Percentiles rank a stretch among this genome's conserved stretches.
Conservation (phyloP, 2,797 vertebrate genomes). For the Aldrovandia affinis region DNA sequence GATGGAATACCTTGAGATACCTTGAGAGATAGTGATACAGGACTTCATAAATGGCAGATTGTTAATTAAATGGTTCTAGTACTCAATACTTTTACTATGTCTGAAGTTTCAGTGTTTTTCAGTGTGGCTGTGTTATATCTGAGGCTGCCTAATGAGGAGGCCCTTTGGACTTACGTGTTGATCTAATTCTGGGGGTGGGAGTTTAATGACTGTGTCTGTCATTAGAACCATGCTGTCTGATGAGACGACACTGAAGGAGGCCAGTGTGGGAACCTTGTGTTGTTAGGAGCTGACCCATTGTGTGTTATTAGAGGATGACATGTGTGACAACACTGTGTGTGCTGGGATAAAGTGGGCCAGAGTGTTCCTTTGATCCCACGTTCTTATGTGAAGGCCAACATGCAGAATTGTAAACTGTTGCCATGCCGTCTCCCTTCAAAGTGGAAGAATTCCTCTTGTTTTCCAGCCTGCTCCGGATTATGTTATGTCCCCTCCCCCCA, state of each 20-base stretch:
- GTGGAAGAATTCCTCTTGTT: slow-evolving; percentile 63
- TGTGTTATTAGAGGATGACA: too few relatives aligned
- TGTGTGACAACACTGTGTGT: too few relatives aligned
- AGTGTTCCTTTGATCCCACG: not conserved
- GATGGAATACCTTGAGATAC: too few relatives aligned
- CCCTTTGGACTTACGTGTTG: not conserved
- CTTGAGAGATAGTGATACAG: too few relatives aligned
- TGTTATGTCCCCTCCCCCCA: slow-evolving; percentile 58
- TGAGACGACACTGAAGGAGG: not conserved
- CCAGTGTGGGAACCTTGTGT: not conserved
- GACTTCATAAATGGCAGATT: too few relatives aligned
- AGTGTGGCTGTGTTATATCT: too few relatives aligned
- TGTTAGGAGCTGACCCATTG: not conserved
- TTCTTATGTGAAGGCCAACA: slow-evolving; percentile 59
- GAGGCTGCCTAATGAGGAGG: not conserved
- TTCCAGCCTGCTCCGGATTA: slow-evolving; percentile 61
- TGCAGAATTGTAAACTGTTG: slow-evolving; percentile 76
- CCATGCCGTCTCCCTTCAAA: slow-evolving; percentile 74
- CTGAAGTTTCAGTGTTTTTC: too few relatives aligned
- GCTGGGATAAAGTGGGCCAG: not conserved
- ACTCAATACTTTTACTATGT: too few relatives aligned
- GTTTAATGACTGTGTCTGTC: not conserved
- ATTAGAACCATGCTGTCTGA: not conserved
- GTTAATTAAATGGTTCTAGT: too few relatives aligned
- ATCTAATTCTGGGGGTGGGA: not conserved